Base-by-base conservation (phyloP, 2,888 invertebrate species). In the Acleris sparsana region DNA sequence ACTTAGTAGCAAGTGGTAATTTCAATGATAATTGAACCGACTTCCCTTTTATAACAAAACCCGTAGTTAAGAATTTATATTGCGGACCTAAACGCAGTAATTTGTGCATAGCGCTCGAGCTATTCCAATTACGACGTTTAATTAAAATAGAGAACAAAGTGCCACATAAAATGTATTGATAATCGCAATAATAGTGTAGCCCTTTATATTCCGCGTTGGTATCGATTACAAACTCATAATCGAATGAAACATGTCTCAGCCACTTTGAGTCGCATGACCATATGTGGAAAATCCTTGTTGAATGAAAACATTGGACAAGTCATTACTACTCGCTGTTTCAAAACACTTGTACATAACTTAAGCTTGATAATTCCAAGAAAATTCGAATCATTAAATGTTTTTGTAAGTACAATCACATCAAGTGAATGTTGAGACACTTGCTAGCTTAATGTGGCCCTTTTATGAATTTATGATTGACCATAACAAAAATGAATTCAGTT, bases 231-330 rank as follows among this genome's bases (percentile, higher is more conserved):
- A 78, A 78, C 78, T 79, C 77, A 73, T 75, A 77, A 73, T 75
- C 77, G 73, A 72, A 67, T 82, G 77, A 78, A 82, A 80, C 80
- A 78, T 73, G 73, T 71, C 75, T 82, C 80, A 82, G 74, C 79
- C 80, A 82, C 69, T 72, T 71, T 65, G 68, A 73, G 72, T 74
- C 67, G 73, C 71, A 72, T 73, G 70, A 60, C 73, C 74, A 77
- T 83, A 80, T 73, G 69, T 77, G 84, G 84, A 82, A 86, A 85
- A 74, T 74, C 82, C 81, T 79, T 84, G 83, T 86, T 86, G 80
- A 86, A 86, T 84, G 76, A 85, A 86, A 86, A 84, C 82, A 85
- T 83, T 79, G 78, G 82, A 86, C 83, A 61, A 60, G 52, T 52
- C 51, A 56, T 65, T 29, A 74, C 79, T 83, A 33, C 33, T 33